Conservation (phyloP, 2,113 vertebrate species). For the Pagrus major region DNA sequence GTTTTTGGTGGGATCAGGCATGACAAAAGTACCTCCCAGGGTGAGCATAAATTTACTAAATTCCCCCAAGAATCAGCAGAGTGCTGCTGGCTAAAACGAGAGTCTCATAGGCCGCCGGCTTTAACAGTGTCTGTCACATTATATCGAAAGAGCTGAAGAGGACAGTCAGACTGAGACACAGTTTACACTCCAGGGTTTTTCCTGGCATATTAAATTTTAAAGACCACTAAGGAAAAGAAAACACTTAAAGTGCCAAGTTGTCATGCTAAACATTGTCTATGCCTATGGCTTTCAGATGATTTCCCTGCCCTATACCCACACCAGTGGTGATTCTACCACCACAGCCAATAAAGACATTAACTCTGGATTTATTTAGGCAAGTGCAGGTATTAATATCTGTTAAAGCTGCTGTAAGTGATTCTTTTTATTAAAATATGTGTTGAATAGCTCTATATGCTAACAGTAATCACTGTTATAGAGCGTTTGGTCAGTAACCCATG, state of each 20-base stretch:
- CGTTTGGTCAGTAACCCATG: no score
- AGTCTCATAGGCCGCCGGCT: conserved; percentile 16
- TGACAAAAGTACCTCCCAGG: conserved; percentile 19
- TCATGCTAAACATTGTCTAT: conserved; percentile 6
- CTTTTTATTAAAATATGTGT: no score
- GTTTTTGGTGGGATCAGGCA: conserved; percentile 5
- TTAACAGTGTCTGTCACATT: conserved; percentile 48
- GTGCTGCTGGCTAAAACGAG: conserved; percentile 22
- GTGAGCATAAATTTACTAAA: conserved; percentile 4
- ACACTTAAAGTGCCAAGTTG: conserved; percentile 22
- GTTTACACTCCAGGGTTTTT: conserved; percentile 33
- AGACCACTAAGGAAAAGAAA: conserved; percentile 18
- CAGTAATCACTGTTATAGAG: no score
- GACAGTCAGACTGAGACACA: conserved; percentile 22
- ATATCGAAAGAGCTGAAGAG: conserved; percentile 20
- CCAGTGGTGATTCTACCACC: not conserved
- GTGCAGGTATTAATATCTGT: not conserved
- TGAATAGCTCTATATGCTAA: no score
- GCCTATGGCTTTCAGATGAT: conserved; percentile 12
- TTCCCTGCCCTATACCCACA: not conserved
- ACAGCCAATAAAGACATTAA: not conserved
- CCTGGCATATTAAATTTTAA: conserved; percentile 28
- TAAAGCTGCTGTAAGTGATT: no score
- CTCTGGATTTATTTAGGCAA: not conserved
- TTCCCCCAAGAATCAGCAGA: conserved; percentile 24